Evolutionary conservation across 2,797 vertebrate genomes (phyloP).

Genomic region (Dermochelys coriacea): DNA sequence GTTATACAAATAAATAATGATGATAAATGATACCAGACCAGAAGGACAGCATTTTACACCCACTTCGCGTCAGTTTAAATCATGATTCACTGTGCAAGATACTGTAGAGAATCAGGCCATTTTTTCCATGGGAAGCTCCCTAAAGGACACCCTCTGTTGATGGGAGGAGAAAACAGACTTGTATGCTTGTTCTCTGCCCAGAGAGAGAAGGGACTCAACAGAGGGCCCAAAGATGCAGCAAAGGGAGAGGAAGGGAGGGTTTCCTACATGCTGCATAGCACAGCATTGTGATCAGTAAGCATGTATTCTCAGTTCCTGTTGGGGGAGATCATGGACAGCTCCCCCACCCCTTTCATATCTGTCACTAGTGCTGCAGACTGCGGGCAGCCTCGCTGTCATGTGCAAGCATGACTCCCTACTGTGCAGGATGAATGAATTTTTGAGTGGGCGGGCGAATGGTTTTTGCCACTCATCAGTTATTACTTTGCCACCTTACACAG

Average conservation of each 20-base stretch:
- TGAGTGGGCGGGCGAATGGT: neutral
- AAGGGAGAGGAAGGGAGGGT: neutral
- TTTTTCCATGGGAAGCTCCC: rapidly evolving
- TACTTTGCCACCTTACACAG: conserved; percentile 1
- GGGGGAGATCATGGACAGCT: neutral
- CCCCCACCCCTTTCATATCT: conserved; percentile 19
- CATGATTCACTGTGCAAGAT: neutral
- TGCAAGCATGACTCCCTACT: conserved; percentile 38
- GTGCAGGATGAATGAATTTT: neutral
- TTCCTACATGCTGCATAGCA: neutral
- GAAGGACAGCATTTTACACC: neutral
- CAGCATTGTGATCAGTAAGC: rapidly evolving
- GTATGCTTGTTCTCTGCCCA: neutral
- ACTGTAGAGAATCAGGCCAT: neutral
- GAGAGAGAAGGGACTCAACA: neutral
- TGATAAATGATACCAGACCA: neutral
- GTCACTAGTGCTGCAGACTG: conserved; percentile 23
- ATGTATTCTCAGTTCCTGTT: neutral
- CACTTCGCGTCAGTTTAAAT: neutral
- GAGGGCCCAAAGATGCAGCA: neutral
- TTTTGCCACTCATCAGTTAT: neutral
- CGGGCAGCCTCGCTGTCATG: conserved; percentile 25
- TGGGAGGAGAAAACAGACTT: neutral
- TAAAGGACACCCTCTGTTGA: neutral
- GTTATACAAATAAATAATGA: neutral